Base-by-base conservation (phyloP, 2,113 vertebrate species). In the Erpornis zantholeuca region DNA sequence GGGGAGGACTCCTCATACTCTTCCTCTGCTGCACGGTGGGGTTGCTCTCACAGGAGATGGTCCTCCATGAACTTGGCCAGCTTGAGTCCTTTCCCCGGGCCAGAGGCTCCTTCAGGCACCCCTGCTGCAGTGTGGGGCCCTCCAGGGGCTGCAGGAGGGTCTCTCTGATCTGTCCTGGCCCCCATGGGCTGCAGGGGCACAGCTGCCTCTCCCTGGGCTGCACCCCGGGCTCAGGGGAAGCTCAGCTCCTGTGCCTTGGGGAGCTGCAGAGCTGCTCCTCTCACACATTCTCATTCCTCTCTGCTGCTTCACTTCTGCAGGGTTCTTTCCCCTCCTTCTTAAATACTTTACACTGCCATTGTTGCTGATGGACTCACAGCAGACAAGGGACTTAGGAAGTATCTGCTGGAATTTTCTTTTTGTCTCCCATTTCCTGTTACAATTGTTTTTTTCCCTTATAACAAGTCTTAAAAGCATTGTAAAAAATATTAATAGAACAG, bases 251-350 rank as follows among this genome's bases (percentile, higher is more conserved):
- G n/a, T 7, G 0, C 28, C 28, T 68, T 23, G 33, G 38, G 16
- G 9, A 1, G 3, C 1, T 49, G 65, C 54, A 70, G 5, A 50
- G 29, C 54, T 50, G 29, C 3, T 60, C 15, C 45, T n/a, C 24
- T 70, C 6, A 7, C 24, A 8, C 1, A 1, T 35, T n/a, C 35
- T 50, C 65, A n/a, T 9, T 61, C 35, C 12, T 35, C 21, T 59
- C 36, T 36, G 25, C 45, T 71, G 56, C 21, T 44, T 83, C 38
- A 33, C 17, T 53, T 54, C 68, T 54, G 28, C 49, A 36, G 14
- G 7, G 4, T 0, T 72, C 61, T 82, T 38, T 18, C 6, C 9
- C 6, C 33, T 52, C 10, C 0, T n/a, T 61, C 33, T 27, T 11
- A 27, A 45, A 7, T 33, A 21, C 16, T 36, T 31, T 17, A 44